These are phyloP conservation scores for Gorsachius magnificus DNA, from an alignment of 2,797 vertebrate species.

Conservation along the genomic window DNA sequence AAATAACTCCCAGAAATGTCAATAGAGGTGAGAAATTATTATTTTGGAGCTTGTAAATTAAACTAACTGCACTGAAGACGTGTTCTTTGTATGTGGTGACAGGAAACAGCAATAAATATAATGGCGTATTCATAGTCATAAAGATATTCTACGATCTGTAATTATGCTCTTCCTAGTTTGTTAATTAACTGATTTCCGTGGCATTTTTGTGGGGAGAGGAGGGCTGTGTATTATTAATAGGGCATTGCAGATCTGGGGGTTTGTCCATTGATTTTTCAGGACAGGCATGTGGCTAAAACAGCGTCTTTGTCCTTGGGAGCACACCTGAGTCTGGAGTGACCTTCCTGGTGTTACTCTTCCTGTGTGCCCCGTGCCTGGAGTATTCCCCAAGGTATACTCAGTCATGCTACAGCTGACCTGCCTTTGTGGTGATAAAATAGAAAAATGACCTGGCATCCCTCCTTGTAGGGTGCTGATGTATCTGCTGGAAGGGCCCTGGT, in stretches of 20 bases:
- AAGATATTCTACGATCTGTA: not conserved
- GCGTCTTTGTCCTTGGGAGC: not conserved
- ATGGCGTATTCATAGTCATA: not conserved
- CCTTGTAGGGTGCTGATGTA: not conserved
- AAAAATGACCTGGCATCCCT: not conserved
- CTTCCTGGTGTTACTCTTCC: not conserved
- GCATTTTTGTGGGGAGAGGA: not conserved
- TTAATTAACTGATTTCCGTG: not conserved
- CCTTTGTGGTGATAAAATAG: not conserved
- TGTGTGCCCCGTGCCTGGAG: not conserved
- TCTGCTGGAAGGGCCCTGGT: not conserved
- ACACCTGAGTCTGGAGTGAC: not conserved
- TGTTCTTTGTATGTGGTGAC: constrained; percentile 6
- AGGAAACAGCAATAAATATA: constrained; percentile 4
- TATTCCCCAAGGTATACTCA: not conserved
- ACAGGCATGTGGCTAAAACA: not conserved
- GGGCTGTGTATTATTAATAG: not conserved
- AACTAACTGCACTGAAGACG: not conserved
- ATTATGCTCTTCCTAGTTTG: not conserved
- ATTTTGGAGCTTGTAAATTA: constrained; percentile 22
- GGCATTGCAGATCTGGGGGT: not conserved
- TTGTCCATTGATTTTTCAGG: not conserved
- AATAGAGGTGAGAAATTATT: not conserved
- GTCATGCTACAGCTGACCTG: not conserved
- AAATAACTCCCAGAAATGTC: constrained; percentile 19